phyloP scores from a whole-genome alignment of 1,140 invertebrate genomes.

The Archivesica marissinica region DNA sequence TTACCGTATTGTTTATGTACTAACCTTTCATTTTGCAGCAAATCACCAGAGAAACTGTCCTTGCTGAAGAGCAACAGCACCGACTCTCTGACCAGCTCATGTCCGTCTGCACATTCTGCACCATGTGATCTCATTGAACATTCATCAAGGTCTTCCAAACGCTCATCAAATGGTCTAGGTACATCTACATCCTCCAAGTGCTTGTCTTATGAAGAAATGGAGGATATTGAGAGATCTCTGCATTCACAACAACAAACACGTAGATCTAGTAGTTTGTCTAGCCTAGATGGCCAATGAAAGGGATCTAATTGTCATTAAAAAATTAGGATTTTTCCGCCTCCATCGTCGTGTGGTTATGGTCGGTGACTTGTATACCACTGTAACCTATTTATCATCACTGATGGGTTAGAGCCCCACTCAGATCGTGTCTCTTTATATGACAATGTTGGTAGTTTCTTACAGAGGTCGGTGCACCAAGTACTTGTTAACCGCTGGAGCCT shows the following conservation, averaged over 20 bases:
- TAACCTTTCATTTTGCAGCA: background rate
- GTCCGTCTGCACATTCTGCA: slow-evolving; percentile 52
- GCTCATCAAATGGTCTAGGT: slow-evolving; percentile 28
- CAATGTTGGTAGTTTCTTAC: too few species aligned
- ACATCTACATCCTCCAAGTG: slow-evolving; percentile 4
- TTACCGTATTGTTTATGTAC: background rate
- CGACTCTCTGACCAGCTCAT: slow-evolving; percentile 30
- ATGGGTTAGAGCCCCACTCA: too few species aligned
- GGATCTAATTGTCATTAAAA: too few species aligned
- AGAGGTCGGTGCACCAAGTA: too few species aligned
- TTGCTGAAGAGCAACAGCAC: background rate
- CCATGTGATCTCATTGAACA: slow-evolving; percentile 42
- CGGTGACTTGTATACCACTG: too few species aligned
- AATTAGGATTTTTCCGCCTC: too few species aligned
- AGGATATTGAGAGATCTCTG: slow-evolving; percentile 34
- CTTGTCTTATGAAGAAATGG: slow-evolving; percentile 40
- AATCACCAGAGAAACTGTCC: background rate
- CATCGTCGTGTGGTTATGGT: too few species aligned
- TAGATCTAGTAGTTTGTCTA: slow-evolving; percentile 62
- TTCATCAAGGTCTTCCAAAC: slow-evolving; percentile 48
- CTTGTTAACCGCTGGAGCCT: too few species aligned
- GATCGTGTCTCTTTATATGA: too few species aligned
- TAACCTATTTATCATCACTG: too few species aligned
- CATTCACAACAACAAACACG: slow-evolving; percentile 10
- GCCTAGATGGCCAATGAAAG: slow-evolving; percentile 23